These are phyloP conservation scores for Ectemnius lituratus DNA, from an alignment of 2,888 invertebrate genomes.

Conservation along the genomic window DNA sequence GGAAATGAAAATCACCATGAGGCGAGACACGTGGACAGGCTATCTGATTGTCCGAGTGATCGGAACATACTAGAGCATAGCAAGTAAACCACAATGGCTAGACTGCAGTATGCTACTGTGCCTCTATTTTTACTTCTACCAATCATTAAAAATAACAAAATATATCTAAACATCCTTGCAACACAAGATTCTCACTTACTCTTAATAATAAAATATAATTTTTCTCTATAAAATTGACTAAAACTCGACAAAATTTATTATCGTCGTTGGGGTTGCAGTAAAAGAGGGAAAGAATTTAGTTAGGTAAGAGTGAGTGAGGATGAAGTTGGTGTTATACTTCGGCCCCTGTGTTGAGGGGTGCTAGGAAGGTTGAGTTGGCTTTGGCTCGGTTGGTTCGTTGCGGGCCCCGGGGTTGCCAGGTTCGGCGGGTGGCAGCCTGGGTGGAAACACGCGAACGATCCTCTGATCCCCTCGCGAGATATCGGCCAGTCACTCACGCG, in stretches of 20 bases:
- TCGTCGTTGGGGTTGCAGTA: slow-evolving; percentile 24
- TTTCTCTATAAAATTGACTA: too few species aligned
- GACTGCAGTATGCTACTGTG: too few species aligned
- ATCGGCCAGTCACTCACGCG: slow-evolving; percentile 77
- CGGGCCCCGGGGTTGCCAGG: slow-evolving; percentile 69
- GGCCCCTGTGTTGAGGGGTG: too few species aligned
- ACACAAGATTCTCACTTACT: too few species aligned
- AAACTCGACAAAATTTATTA: slow-evolving; percentile 17
- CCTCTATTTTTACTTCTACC: too few species aligned
- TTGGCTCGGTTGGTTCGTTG: slow-evolving; percentile 15
- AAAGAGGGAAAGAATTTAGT: slow-evolving; percentile 23
- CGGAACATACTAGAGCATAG: slow-evolving; percentile 24
- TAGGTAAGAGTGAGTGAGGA: slow-evolving; percentile 18
- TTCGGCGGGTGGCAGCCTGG: slow-evolving; percentile 71
- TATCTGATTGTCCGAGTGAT: slow-evolving; percentile 56
- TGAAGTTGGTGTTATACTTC: background rate
- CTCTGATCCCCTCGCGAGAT: slow-evolving; percentile 78
- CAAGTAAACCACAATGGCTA: background rate
- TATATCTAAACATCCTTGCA: too few species aligned
- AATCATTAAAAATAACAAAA: too few species aligned
- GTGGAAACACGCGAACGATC: slow-evolving; percentile 77
- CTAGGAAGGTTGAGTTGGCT: too few species aligned
- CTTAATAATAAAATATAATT: too few species aligned
- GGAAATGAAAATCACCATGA: slow-evolving; percentile 77
- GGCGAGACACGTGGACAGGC: slow-evolving; percentile 75